These are phyloP conservation scores for Cyclina sinensis DNA, from an alignment of 1,140 invertebrate genomes.

Conservation along the genomic window DNA sequence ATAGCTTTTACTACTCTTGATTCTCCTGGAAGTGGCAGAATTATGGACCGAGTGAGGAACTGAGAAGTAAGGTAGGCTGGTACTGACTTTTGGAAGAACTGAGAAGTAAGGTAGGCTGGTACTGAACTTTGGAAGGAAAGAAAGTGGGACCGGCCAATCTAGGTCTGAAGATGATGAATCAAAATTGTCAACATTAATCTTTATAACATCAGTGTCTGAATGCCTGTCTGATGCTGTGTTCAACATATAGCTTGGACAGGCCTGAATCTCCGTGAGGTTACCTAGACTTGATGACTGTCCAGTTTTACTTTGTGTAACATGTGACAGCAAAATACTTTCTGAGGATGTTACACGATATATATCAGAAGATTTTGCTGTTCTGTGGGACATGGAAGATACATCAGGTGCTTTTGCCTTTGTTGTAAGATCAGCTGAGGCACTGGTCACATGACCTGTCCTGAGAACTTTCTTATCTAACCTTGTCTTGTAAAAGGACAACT, in stretches of 20 bases:
- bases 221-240: neutral
- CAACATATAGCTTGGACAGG: neutral
- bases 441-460: neutral
- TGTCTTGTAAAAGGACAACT: neutral
- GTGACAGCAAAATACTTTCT: constrained; percentile 9
- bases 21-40: constrained; percentile 20
- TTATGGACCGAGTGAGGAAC: neutral
- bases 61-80: neutral
- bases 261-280: neutral
- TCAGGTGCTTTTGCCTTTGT: neutral
- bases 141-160: neutral
- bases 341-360: constrained; percentile 4
- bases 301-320: neutral
- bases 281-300: constrained; percentile 20
- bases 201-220: constrained; percentile 26
- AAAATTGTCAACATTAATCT: constrained; percentile 22
- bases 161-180: neutral
- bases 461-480: neutral
- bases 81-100: no score
- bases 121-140: neutral
- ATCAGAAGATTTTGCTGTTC: constrained; percentile 27
- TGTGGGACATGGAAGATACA: neutral
- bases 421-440: neutral
- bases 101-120: neutral
- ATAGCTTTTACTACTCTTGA: constrained; percentile 28